Percentiles rank a stretch among this genome's conserved stretches.
phyloP scores from a whole-genome alignment of 2,797 vertebrate species.

The Monodelphis domestica region DNA sequence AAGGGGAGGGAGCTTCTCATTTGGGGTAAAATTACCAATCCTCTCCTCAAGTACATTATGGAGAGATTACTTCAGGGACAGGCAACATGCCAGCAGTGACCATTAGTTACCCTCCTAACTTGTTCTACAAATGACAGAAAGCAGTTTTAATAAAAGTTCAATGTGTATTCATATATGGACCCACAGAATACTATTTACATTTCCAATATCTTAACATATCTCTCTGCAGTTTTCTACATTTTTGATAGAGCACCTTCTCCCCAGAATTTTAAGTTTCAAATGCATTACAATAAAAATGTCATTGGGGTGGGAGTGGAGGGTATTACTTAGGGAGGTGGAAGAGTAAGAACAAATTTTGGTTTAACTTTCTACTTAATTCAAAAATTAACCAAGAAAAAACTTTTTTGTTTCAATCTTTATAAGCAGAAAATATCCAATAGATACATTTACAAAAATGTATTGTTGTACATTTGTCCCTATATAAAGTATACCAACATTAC shows the following conservation, averaged over 20 bases:
- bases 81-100: not conserved
- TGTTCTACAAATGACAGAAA: slow-evolving; percentile 1
- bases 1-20: not conserved
- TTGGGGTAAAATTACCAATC: not conserved
- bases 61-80: not conserved
- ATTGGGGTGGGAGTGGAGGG: not conserved
- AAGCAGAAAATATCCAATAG: not conserved
- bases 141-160: not conserved
- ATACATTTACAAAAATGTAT: slow-evolving; percentile 27
- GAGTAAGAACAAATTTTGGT: slow-evolving; percentile 24
- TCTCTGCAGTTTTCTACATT: slow-evolving; percentile 7
- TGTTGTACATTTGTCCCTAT: slow-evolving; percentile 15
- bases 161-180: not conserved
- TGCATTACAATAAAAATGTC: slow-evolving; percentile 18
- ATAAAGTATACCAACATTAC: not conserved
- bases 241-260: slow-evolving; percentile 18
- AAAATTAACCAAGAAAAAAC: slow-evolving; percentile 31
- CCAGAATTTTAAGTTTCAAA: slow-evolving; percentile 12
- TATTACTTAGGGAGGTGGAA: slow-evolving; percentile 34
- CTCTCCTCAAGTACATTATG: not conserved
- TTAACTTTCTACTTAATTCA: slow-evolving; percentile 47
- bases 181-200: not conserved
- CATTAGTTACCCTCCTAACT: not conserved
- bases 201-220: not conserved
- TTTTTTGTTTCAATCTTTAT: slow-evolving; percentile 52